Percentiles rank a stretch among this genome's conserved stretches.
Conservation (phyloP, 1,140 invertebrate genomes). For the Lordiphosa mommai region DNA sequence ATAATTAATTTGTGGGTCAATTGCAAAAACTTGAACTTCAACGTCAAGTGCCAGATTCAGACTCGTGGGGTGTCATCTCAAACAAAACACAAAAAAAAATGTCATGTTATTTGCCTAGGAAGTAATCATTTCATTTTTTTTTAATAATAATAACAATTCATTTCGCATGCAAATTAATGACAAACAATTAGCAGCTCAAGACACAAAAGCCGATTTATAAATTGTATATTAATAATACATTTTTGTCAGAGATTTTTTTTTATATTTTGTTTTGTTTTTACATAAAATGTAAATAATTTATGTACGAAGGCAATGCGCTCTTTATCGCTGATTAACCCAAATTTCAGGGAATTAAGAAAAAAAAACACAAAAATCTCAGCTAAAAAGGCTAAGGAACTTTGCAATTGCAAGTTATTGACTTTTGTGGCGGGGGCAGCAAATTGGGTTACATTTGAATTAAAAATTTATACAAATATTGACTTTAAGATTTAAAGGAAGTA, state of each 20-base stretch:
- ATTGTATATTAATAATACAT: conserved; percentile 16
- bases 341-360: conserved; percentile 42
- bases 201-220: conserved; percentile 63
- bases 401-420: too few species aligned
- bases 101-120: conserved; percentile 56
- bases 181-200: conserved; percentile 56
- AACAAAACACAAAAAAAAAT: conserved; percentile 11
- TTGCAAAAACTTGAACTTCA: conserved; percentile 76
- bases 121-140: conserved; percentile 46
- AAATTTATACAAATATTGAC: too few species aligned
- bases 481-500: too few species aligned
- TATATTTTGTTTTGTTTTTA: conserved; percentile 23
- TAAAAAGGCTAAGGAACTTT: conserved; percentile 19
- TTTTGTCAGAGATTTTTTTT: conserved; percentile 21
- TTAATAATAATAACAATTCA: conserved; percentile 39
- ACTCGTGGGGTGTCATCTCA: conserved; percentile 27
- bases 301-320: conserved; percentile 56
- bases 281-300: conserved; percentile 54
- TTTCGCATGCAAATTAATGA: conserved; percentile 69
- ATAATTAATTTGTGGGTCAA: conserved; percentile 77
- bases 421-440: too few species aligned
- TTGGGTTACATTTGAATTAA: too few species aligned
- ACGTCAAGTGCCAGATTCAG: conserved; percentile 30
- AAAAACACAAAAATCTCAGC: conserved; percentile 22
- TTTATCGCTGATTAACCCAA: conserved; percentile 74